Conservation (phyloP, 2,113 vertebrate genomes). For the Notiomystis cincta region DNA sequence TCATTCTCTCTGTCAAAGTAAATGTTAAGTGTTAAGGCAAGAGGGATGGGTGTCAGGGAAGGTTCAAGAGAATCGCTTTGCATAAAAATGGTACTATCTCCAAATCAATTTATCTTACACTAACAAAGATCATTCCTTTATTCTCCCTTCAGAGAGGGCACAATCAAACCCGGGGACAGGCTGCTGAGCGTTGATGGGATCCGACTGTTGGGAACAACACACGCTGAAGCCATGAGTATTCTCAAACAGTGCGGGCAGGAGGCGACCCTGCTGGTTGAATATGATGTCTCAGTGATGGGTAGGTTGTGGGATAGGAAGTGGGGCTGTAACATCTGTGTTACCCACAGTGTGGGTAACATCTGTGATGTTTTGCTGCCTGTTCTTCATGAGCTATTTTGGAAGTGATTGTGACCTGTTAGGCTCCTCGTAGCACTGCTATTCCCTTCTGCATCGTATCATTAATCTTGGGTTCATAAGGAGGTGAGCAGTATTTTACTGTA, state of each 20-base stretch:
- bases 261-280: constrained; percentile 92
- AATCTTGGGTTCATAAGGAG: constrained; percentile 63
- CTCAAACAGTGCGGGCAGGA: constrained; percentile 98
- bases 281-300: constrained; percentile 97
- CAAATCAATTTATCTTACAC: constrained; percentile 1
- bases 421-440: not conserved
- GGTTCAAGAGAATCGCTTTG: not conserved
- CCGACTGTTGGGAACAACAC: constrained; percentile 88
- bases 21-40: constrained; percentile 51
- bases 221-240: constrained; percentile 94
- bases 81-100: constrained; percentile 33
- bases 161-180: constrained; percentile 92
- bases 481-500: constrained; percentile 50
- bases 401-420: not conserved
- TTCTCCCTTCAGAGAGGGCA: constrained; percentile 86
- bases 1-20: constrained; percentile 8
- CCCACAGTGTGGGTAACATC: not conserved
- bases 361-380: not conserved
- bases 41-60: not conserved
- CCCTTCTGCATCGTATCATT: constrained; percentile 10
- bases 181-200: constrained; percentile 95
- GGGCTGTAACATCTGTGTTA: not conserved
- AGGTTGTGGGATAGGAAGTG: constrained; percentile 34
- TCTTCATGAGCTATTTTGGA: constrained; percentile 15
- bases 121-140: constrained; percentile 55